Evolutionary conservation across 1,140 invertebrate genomes (phyloP).

Genomic region (Prorops nasuta): DNA sequence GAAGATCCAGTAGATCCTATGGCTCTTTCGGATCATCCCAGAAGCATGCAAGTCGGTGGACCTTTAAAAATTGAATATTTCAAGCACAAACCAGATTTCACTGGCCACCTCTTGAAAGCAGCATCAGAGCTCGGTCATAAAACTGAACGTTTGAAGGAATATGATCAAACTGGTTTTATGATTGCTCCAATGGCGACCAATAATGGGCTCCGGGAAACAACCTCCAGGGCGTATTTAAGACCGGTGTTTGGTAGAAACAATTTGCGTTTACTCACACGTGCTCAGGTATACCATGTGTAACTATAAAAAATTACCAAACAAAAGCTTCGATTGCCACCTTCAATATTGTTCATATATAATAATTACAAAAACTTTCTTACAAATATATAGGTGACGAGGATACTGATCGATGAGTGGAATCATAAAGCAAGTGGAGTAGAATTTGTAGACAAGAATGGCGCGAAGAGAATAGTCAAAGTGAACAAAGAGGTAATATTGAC

Average conservation of each 20-base stretch:
- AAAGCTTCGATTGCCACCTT: too few relatives aligned
- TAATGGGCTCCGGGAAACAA: slow-evolving; percentile 62
- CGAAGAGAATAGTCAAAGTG: slow-evolving; percentile 28
- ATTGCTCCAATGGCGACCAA: slow-evolving; percentile 58
- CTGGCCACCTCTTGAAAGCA: slow-evolving; percentile 64
- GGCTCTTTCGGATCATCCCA: slow-evolving; percentile 32
- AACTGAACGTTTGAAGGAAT: slow-evolving; percentile 64
- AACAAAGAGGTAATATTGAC: slow-evolving; percentile 66
- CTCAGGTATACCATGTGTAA: slow-evolving; percentile 21
- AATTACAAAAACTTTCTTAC: background rate
- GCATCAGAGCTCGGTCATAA: slow-evolving; percentile 71
- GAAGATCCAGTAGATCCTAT: slow-evolving; percentile 44
- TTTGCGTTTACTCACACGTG: slow-evolving; percentile 51
- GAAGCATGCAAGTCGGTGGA: slow-evolving; percentile 27
- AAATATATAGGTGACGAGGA: slow-evolving; percentile 44
- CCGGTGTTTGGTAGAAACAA: slow-evolving; percentile 49
- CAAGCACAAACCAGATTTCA: slow-evolving; percentile 55
- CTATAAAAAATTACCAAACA: background rate
- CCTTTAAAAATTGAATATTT: slow-evolving; percentile 57
- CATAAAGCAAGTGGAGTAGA: slow-evolving; percentile 62
- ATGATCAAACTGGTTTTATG: slow-evolving; percentile 61
- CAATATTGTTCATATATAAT: too few relatives aligned
- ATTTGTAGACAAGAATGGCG: slow-evolving; percentile 54
- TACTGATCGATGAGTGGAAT: slow-evolving; percentile 53
- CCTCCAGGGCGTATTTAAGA: slow-evolving; percentile 51